Evolutionary conservation across 2,797 vertebrate genomes (phyloP).

Genomic region (Limnodromus scolopaceus): DNA sequence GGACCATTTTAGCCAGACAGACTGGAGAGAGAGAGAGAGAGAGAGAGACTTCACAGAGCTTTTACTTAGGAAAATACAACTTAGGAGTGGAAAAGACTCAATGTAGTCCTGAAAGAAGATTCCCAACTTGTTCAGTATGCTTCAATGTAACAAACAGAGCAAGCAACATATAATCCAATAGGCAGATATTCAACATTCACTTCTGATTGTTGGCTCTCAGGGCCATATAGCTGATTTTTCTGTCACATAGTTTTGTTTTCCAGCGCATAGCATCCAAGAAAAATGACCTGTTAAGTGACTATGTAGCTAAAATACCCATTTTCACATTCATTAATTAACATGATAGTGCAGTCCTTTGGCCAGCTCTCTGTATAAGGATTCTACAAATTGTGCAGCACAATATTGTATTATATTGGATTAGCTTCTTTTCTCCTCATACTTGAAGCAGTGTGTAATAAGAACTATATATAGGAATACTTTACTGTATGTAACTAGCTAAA

Average conservation of each 20-base stretch:
- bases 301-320: not conserved
- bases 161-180: not conserved
- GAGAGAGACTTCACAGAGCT: not conserved
- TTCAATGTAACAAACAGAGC: not conserved
- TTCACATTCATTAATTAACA: not conserved
- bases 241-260: not conserved
- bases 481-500: not conserved
- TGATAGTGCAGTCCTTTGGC: not conserved
- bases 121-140: not conserved
- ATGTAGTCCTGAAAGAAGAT: not conserved
- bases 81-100: not conserved
- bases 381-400: not conserved
- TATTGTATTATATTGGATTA: not conserved
- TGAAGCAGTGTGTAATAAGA: not conserved
- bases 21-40: not conserved
- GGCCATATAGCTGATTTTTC: not conserved
- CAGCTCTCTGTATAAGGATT: not conserved
- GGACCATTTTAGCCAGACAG: not conserved
- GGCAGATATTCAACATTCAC: not conserved
- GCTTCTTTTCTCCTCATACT: not conserved
- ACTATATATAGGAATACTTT: conserved; percentile 5
- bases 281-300: not conserved
- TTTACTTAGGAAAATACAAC: not conserved
- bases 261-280: not conserved
- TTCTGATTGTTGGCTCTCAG: not conserved